A percentile compares a stretch with the other conserved stretches of the same genome.
These are phyloP conservation scores for Phalacrocorax carbo DNA, from an alignment of 2,113 vertebrate species.

Conservation along the genomic window DNA sequence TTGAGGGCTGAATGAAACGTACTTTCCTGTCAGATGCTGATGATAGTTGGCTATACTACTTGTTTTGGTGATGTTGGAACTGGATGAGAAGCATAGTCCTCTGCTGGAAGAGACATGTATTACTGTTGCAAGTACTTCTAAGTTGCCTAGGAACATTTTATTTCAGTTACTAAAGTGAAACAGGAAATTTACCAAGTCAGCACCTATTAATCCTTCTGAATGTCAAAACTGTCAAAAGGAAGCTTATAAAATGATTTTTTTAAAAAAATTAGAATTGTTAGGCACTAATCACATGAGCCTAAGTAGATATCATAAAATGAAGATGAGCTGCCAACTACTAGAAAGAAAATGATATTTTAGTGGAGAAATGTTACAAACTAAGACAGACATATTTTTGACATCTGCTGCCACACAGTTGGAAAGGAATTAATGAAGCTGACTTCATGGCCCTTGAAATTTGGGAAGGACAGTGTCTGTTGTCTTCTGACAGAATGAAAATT, in stretches of 20 bases:
- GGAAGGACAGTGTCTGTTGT: neutral
- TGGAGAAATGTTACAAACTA: neutral
- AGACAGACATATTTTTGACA: neutral
- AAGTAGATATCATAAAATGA: neutral
- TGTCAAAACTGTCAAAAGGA: neutral
- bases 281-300: neutral
- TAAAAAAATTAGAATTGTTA: neutral
- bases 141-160: neutral
- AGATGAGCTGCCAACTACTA: neutral
- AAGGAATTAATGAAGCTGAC: neutral
- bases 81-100: neutral
- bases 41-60: neutral
- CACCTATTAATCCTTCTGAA: neutral
- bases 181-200: neutral
- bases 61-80: neutral
- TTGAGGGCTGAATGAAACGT: neutral
- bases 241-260: neutral
- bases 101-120: neutral
- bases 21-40: neutral
- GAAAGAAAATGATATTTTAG: neutral
- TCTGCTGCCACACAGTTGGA: neutral
- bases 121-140: neutral
- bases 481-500: neutral
- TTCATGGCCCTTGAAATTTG: neutral
- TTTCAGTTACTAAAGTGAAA: neutral